phyloP scores from a whole-genome alignment of 2,797 vertebrate genomes.

The Cossypha dichroa region DNA sequence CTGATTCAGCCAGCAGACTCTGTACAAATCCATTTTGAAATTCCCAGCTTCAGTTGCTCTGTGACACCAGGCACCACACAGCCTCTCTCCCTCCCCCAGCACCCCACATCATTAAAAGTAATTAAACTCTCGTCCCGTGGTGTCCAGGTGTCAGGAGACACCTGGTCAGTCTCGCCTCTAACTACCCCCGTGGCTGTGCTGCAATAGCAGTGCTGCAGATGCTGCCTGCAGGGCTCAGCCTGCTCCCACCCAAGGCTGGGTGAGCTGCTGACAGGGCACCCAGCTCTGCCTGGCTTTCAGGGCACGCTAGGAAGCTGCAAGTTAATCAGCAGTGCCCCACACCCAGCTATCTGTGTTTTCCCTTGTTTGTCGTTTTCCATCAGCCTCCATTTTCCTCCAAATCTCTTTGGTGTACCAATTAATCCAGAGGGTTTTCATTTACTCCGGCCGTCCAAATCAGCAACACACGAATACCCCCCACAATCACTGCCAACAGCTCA shows the following conservation, averaged over 20 bases:
- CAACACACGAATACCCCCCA: conserved; percentile 35
- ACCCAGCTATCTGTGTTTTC: background rate
- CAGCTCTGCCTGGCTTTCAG: background rate
- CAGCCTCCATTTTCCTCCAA: conserved; percentile 6
- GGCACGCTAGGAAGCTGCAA: background rate
- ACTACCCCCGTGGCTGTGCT: background rate
- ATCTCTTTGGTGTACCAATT: conserved; percentile 36
- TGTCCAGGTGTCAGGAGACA: conserved; percentile 41
- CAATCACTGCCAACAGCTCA: conserved; percentile 67
- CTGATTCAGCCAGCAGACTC: background rate
- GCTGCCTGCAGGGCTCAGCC: background rate
- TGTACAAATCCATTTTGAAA: background rate
- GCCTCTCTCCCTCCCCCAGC: background rate
- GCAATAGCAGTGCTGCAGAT: background rate
- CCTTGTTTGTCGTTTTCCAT: conserved; percentile 14
- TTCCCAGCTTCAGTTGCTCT: background rate
- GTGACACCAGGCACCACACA: background rate
- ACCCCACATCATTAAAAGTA: conserved; percentile 34
- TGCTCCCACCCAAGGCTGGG: rapidly evolving
- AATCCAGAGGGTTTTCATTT: conserved; percentile 67
- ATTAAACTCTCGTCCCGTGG: conserved; percentile 1
- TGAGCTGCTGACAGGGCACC: background rate
- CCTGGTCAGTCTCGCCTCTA: conserved; percentile 50
- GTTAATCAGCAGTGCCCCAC: background rate
- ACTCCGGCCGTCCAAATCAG: background rate